Conservation (phyloP, 2,113 vertebrate species). For the Varanus komodoensis region DNA sequence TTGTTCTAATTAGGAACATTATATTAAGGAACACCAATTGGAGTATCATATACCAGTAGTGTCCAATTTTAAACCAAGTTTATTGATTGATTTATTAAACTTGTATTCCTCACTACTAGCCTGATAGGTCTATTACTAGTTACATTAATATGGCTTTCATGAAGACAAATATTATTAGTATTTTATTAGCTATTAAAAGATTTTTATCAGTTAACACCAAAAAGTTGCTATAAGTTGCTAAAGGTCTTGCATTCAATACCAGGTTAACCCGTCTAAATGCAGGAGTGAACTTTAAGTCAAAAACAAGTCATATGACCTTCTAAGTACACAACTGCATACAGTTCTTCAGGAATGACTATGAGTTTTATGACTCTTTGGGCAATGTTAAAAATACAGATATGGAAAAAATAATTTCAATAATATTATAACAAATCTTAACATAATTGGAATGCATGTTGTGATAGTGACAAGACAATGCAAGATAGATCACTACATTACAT, state of each 20-base stretch:
- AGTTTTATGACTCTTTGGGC: neutral
- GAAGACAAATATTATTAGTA: neutral
- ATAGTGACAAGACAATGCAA: neutral
- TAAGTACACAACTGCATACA: neutral
- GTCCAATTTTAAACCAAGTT: neutral
- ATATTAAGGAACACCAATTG: neutral
- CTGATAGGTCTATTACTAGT: too few relatives aligned
- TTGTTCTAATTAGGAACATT: neutral
- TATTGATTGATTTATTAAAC: too few relatives aligned
- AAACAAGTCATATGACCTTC: neutral
- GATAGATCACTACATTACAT: neutral
- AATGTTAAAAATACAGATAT: neutral
- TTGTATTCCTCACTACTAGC: too few relatives aligned
- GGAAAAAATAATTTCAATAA: neutral
- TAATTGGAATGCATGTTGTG: neutral
- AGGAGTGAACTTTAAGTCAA: neutral
- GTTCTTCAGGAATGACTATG: neutral
- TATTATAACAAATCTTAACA: constrained; percentile 9
- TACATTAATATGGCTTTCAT: neutral
- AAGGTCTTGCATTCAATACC: neutral
- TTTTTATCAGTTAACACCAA: neutral
- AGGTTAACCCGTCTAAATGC: neutral
- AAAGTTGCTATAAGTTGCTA: neutral
- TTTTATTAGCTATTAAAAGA: neutral
- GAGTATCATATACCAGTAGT: neutral